Evolutionary conservation across 2,888 invertebrate genomes (phyloP).

Genomic region (Callimorpha dominula): DNA sequence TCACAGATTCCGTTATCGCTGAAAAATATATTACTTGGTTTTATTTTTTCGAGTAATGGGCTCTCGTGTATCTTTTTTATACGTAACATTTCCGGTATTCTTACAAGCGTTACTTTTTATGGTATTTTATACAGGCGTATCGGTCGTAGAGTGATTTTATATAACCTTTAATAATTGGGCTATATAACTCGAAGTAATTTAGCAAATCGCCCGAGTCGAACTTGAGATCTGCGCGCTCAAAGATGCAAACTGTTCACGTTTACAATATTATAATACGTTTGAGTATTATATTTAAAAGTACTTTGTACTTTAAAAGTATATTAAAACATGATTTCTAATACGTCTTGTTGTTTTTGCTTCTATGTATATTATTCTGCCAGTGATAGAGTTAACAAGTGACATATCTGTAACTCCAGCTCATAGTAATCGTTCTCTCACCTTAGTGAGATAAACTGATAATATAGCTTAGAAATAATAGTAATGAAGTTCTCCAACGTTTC

Average conservation of each 20-base stretch:
- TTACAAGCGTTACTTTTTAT: neutral
- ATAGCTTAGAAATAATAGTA: neutral
- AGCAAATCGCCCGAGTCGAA: neutral
- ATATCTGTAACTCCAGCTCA: too few relatives aligned
- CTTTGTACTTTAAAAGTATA: too few relatives aligned
- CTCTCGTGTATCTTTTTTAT: neutral
- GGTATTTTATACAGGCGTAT: neutral
- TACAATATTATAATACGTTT: too few relatives aligned
- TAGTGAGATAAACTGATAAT: neutral
- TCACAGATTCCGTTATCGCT: too few relatives aligned
- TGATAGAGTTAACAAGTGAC: too few relatives aligned
- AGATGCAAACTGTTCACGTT: too few relatives aligned
- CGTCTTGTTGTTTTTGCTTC: too few relatives aligned
- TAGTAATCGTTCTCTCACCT: neutral
- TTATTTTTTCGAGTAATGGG: too few relatives aligned
- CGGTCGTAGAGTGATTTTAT: neutral
- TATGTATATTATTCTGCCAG: too few relatives aligned
- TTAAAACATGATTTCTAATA: too few relatives aligned
- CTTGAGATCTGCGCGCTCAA: neutral
- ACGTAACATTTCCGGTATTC: neutral
- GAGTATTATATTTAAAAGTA: too few relatives aligned
- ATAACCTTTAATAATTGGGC: neutral
- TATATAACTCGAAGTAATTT: neutral
- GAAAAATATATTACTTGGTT: too few relatives aligned
- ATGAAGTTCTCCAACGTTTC: neutral